Percentiles rank a stretch among this genome's conserved stretches.
Evolutionary conservation across 2,888 invertebrate genomes (phyloP).

Genomic region (Mesorhabditis sp.): DNA sequence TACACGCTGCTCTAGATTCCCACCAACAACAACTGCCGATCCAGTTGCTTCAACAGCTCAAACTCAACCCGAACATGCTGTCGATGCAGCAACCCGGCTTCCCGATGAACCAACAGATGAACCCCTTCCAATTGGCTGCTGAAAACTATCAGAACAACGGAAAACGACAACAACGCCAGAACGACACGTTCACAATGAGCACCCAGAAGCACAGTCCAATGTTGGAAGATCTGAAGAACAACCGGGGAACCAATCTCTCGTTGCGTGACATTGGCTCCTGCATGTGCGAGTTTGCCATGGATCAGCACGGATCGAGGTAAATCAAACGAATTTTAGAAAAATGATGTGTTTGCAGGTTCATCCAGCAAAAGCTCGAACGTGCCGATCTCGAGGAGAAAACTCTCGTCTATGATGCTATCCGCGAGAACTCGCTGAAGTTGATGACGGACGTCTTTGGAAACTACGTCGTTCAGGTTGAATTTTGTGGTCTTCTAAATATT

Average conservation of each 20-base stretch:
- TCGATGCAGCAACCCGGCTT: too few species aligned
- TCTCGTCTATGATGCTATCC: conserved; percentile 94
- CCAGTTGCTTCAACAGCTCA: too few species aligned
- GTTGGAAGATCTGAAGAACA: background rate
- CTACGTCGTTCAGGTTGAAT: conserved; percentile 82
- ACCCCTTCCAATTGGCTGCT: too few species aligned
- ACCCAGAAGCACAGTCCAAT: background rate
- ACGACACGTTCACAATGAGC: too few species aligned
- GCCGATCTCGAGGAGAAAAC: conserved; percentile 92
- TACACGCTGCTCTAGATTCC: too few species aligned
- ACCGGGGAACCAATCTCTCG: conserved; percentile 21
- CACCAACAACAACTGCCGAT: too few species aligned
- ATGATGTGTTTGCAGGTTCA: conserved; percentile 72
- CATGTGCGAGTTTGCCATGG: conserved; percentile 97
- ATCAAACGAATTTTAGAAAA: background rate
- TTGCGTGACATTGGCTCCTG: conserved; percentile 91
- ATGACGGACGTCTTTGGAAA: conserved; percentile 99
- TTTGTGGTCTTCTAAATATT: background rate
- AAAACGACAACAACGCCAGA: too few species aligned
- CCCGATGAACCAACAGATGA: too few species aligned
- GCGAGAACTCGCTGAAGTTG: conserved; percentile 85
- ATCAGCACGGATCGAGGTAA: conserved; percentile 86
- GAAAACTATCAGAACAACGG: too few species aligned
- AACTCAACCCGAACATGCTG: too few species aligned
- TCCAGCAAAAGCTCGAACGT: conserved; percentile 95